Conservation (phyloP, 92 coral and sea anemone genomes). For the Parazoanthus atlanticus region DNA sequence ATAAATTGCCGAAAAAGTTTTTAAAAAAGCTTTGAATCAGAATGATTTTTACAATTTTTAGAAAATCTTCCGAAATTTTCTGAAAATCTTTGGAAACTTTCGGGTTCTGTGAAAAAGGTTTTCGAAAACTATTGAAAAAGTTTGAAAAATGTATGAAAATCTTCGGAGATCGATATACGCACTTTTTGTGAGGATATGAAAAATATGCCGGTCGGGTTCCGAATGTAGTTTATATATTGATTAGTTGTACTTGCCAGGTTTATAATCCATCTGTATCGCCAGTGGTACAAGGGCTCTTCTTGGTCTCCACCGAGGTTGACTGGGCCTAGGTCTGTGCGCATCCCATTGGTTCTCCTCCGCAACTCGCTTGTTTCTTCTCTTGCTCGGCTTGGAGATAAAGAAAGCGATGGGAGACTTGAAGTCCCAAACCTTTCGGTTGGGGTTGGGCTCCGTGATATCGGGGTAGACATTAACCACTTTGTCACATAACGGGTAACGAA, state of each 20-base stretch:
- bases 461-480: conserved; percentile 4
- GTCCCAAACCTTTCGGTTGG: conserved; percentile 15
- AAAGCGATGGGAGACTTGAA: conserved; percentile 37
- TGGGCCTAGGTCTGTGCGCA: background rate
- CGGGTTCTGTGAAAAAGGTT: too few relatives aligned
- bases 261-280: conserved; percentile 79
- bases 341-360: background rate
- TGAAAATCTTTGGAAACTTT: too few relatives aligned
- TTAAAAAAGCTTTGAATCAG: too few relatives aligned
- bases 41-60: too few relatives aligned
- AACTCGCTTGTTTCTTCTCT: background rate
- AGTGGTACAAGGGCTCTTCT: conserved; percentile 50
- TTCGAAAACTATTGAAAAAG: too few relatives aligned
- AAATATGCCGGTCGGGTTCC: too few relatives aligned
- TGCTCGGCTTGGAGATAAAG: background rate
- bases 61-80: too few relatives aligned
- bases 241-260: conserved; percentile 47
- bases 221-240: too few relatives aligned
- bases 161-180: too few relatives aligned
- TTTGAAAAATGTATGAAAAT: too few relatives aligned
- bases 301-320: background rate
- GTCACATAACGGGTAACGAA: conserved; percentile 25
- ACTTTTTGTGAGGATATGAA: too few relatives aligned
- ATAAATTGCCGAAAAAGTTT: too few relatives aligned
- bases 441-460: conserved; percentile 4